Base-by-base conservation (phyloP, 2,113 vertebrate species). In the Podiceps cristatus region DNA sequence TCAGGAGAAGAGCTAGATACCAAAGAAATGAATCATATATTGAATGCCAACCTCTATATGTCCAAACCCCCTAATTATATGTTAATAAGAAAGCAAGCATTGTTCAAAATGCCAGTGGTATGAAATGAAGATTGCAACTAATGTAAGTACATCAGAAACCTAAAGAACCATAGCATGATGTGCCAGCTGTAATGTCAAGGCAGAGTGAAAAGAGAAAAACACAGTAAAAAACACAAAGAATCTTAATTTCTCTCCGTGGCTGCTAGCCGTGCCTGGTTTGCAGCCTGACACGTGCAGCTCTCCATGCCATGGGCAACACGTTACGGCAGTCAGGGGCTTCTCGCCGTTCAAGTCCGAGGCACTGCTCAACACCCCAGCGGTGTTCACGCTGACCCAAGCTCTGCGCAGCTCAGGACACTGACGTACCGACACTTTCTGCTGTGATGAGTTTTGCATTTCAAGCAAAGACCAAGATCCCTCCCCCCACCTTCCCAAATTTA, bases 1-100 rank as follows among this genome's bases (percentile, higher is more conserved):
- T 88, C 85, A 59, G 82, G 91, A 95, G 95, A 93, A 97, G 93
- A 96, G 60, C 33, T 64, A 86, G 93, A 97, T 97, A 96, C 95
- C 96, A 97, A 74, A 95, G 90, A 29, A 67, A 96, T 97, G 86
- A 97, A 94, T 97, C 95, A 97, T 40, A n/a, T 1, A 33, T 37
- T 6, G 33, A 92, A 82, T 93, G 92, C 94, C 97, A 96, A 84
- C 67, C 77, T 83, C 93, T 79, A 1, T 68, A 92, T 8, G 64
- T 93, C 78, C 92, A 96, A 90, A 87, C 3, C 47, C 80, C 50
- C 2, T 16, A 73, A 96, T 91, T 68, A 69, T 53, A 75, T 0
- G 27, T 56, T 77, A 82, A 72, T 77, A 88, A 94, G 80, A 95
- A 94, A 95, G 95, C 23, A 25, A 81, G 79, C 67, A 83, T 93